Evolutionary conservation across 37 sponge, comb jelly and placozoan species (phyloP), one percentile per base, ranked within the genome.

Genomic region (Agelas oroides): DNA sequence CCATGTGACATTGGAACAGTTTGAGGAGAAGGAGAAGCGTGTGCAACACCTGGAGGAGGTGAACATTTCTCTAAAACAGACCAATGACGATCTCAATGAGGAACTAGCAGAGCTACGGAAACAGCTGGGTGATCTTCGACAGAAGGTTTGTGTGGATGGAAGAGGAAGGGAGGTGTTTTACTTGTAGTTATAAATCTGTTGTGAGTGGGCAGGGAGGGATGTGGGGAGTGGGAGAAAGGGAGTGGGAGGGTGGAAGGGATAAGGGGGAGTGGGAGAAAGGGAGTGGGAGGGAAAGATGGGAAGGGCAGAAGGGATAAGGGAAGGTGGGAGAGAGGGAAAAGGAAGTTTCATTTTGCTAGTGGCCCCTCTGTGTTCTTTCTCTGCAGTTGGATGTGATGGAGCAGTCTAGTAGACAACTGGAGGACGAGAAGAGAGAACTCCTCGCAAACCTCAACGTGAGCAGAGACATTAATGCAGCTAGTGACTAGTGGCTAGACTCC

Each of bases 11-110:
- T 5, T 46, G 72, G 52, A 46, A 23, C 14, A 35, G 40, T 32
- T 85, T 41, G 81, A 85, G 37, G 70, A 90, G 62, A 90, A 90
- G 69, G 86, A 85, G 39, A 86, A 90, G 61, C 58, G 41, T 27
- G 66, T 85, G 14, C 74, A 76, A 3, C 80, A 85, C 53, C 81
- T 90, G 46, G 82, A 90, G 58, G 91, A 79, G 59, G 81, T 75
- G 63, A 90, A 90, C 70, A 77, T 32, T 27, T 53, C 90, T 16
- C 79, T 89, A 30, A 84, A 78, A 63, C 84, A 84, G 55, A 78
- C 90, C 73, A 84, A 83, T 54, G 86, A 90, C 1, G 86, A 84
- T 53, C 69, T 80, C 21, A 79, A 65, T 35, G 81, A 84, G 36
- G 91, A 90, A 33, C 65, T 81, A 27, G 70, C 37, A 13, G 74